Evolutionary conservation across 1,140 invertebrate genomes (phyloP), one percentile per base, ranked within the genome.

Genomic region (Penaeus indicus): DNA sequence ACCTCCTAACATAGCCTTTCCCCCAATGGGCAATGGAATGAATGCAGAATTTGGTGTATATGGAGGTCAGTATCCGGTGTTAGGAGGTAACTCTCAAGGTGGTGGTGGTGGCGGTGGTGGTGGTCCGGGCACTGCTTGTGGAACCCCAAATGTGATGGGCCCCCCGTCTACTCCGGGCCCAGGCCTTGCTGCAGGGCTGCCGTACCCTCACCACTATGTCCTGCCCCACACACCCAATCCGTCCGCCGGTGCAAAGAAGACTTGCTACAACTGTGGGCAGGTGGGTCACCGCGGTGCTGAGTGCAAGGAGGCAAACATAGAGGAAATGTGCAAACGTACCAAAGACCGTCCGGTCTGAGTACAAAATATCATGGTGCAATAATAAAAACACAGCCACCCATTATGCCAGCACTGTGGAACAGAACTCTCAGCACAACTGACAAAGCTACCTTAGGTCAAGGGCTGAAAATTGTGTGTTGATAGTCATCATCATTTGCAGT

Each of bases 221-320:
- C 85, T 88, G 63, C 85, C 80, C 82, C 87, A 72, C 61, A 85
- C 88, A 27, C 81, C 85, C 38, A 81, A 78, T 79, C 85, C 90
- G 67, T 86, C 90, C 86, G 82, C 90, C 62, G 84, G 84, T 77
- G 85, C 75, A 84, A 90, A 91, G 85, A 91, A 91, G 47, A 72
- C 90, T 72, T 91, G 90, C 78, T 91, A 89, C 83, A 91, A 91
- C 85, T 91, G 90, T 88, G 90, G 90, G 64, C 67, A 91, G 69
- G 75, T 88, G 38, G 90, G 90, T 42, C 90, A 91, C 62, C 88
- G 85, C 25, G 90, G 90, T 84, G 79, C 90, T 78, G 90, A 91
- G 88, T 91, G 90, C 82, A 91, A 89, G 72, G 90, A 91, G 80
- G 88, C 90, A 78, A 89, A 85, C 64, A 89, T 89, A 87, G 90